These are phyloP conservation scores for Hippoglossus hippoglossus DNA, from an alignment of 2,797 vertebrate species.

Conservation along the genomic window DNA sequence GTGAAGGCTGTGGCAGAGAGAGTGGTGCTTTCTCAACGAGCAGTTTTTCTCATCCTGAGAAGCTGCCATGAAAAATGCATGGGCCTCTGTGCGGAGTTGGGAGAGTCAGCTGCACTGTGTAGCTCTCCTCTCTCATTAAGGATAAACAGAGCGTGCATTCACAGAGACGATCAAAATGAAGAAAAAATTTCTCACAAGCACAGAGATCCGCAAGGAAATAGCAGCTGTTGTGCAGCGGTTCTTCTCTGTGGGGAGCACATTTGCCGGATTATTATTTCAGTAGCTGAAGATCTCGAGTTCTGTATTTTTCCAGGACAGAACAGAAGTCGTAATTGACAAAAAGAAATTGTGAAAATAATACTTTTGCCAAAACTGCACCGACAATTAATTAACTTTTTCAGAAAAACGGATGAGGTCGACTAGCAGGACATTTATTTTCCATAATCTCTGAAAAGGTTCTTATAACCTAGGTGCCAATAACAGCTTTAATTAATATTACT, in stretches of 20 bases:
- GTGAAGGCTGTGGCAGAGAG: slow-evolving; percentile 4
- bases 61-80: slow-evolving; percentile 74
- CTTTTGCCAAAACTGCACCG: neutral
- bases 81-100: slow-evolving; percentile 43
- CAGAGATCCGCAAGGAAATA: slow-evolving; percentile 10
- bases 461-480: neutral
- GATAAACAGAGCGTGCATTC: slow-evolving; percentile 39
- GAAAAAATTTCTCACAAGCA: slow-evolving; percentile 17
- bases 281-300: neutral
- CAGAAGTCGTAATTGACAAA: too few relatives aligned
- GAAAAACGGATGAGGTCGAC: neutral
- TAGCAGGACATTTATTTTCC: neutral
- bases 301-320: too few relatives aligned
- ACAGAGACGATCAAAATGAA: slow-evolving; percentile 36
- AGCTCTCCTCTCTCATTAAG: slow-evolving; percentile 55
- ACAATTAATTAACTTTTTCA: slow-evolving; percentile 4
- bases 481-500: too few relatives aligned
- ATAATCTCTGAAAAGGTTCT: neutral
- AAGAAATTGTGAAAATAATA: neutral
- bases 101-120: slow-evolving; percentile 54
- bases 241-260: slow-evolving; percentile 26
- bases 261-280: slow-evolving; percentile 28
- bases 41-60: slow-evolving; percentile 49
- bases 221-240: slow-evolving; percentile 8
- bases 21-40: slow-evolving; percentile 44